Evolutionary conservation across 2,888 invertebrate genomes (phyloP).

Genomic region (Morpho deidamia): DNA sequence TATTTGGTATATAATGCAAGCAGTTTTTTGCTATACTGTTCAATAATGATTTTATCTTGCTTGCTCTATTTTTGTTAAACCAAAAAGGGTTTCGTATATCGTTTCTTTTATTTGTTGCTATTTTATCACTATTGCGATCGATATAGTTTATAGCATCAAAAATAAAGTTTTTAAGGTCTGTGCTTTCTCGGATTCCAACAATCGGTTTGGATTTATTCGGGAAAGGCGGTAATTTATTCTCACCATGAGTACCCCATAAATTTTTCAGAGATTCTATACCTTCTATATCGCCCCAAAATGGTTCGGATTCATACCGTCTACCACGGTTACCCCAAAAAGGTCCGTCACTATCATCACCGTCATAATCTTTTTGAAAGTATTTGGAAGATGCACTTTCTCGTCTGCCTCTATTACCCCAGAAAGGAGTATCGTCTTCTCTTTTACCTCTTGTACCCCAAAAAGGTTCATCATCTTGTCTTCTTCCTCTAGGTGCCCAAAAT

Average conservation of each 20-base stretch:
- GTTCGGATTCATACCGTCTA: constrained; percentile 35
- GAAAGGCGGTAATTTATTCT: constrained; percentile 25
- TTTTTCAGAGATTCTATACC: constrained; percentile 36
- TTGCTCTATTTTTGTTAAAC: constrained; percentile 44
- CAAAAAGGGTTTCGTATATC: constrained; percentile 38
- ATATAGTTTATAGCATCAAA: constrained; percentile 43
- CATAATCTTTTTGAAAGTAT: constrained; percentile 31
- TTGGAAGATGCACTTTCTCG: constrained; percentile 16
- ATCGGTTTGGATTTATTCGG: no score
- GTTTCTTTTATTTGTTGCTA: constrained; percentile 40
- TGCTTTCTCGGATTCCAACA: not conserved
- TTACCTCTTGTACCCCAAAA: constrained; percentile 55
- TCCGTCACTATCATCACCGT: constrained; percentile 37
- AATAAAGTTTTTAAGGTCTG: constrained; percentile 41
- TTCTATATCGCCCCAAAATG: constrained; percentile 69
- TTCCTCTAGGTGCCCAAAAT: constrained; percentile 29
- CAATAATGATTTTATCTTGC: constrained; percentile 44
- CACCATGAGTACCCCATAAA: constrained; percentile 56
- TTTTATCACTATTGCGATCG: constrained; percentile 43
- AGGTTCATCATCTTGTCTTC: constrained; percentile 40
- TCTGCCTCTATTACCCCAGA: constrained; percentile 44
- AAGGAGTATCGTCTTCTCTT: constrained; percentile 36
- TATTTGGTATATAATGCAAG: constrained; percentile 2
- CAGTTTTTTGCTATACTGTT: constrained; percentile 31
- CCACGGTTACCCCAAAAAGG: constrained; percentile 47